Evolutionary conservation across 2,797 vertebrate genomes (phyloP).

Genomic region (Danio kyathit): DNA sequence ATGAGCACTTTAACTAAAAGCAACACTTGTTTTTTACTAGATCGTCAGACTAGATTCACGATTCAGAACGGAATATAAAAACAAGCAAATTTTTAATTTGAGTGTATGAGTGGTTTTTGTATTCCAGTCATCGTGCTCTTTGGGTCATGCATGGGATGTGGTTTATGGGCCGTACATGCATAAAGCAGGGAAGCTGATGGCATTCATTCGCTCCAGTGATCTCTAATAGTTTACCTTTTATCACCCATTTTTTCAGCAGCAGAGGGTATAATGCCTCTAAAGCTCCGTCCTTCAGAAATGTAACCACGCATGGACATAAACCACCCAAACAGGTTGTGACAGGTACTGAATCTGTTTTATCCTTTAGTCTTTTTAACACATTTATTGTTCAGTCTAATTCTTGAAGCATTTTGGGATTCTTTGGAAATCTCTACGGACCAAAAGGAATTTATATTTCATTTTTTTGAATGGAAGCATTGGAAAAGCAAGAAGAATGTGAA

Average conservation of each 20-base stretch:
- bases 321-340: constrained; percentile 34
- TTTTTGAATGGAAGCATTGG: neutral
- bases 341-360: constrained; percentile 41
- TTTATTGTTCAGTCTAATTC: neutral
- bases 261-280: constrained; percentile 32
- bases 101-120: neutral
- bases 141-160: constrained; percentile 40
- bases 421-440: neutral
- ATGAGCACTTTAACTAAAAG: neutral
- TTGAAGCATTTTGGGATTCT: constrained; percentile 10
- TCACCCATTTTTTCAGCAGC: constrained; percentile 43
- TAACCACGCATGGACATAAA: constrained; percentile 39
- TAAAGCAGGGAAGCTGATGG: constrained; percentile 47
- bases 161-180: constrained; percentile 48
- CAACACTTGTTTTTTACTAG: neutral
- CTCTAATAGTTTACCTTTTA: constrained; percentile 55
- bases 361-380: neutral
- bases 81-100: neutral
- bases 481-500: constrained; percentile 16
- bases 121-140: constrained; percentile 16
- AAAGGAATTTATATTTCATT: neutral
- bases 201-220: constrained; percentile 45
- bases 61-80: neutral
- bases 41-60: too few species aligned
- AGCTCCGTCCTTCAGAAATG: constrained; percentile 39